phyloP scores from a whole-genome alignment of 2,888 invertebrate species.

The Sceliomorpha sp. region DNA sequence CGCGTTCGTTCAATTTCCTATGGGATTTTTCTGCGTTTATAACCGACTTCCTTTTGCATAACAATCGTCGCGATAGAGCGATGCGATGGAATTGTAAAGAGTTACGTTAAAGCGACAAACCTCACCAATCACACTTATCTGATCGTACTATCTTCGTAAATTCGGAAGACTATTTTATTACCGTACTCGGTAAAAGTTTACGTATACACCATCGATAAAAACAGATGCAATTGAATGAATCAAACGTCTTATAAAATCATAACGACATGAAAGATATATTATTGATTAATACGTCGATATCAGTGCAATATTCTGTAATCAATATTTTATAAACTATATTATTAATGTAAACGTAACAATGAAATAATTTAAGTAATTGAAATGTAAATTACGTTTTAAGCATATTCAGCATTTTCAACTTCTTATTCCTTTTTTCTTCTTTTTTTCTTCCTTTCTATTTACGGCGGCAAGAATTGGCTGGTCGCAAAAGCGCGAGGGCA shows the following conservation, averaged over 20 bases:
- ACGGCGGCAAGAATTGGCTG: conserved; percentile 2
- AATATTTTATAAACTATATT: too few relatives aligned
- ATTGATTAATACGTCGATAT: too few relatives aligned
- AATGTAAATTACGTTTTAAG: too few relatives aligned
- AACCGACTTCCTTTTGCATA: conserved; percentile 43
- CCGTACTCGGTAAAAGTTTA: conserved; percentile 7
- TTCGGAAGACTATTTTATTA: conserved; percentile 11
- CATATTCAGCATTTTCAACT: neutral
- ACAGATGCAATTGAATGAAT: too few relatives aligned
- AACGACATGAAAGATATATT: too few relatives aligned
- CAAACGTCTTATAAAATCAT: too few relatives aligned
- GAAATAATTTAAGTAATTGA: too few relatives aligned
- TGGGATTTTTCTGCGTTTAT: conserved; percentile 45
- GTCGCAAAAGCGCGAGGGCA: conserved; percentile 7
- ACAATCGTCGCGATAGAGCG: conserved; percentile 20
- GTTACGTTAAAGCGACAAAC: conserved; percentile 42
- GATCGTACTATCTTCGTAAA: conserved; percentile 29
- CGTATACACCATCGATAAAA: neutral
- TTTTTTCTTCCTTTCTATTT: conserved; percentile 14
- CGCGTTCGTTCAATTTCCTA: conserved; percentile 49
- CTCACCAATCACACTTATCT: conserved; percentile 50
- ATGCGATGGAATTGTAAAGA: conserved; percentile 33
- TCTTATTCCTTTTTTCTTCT: neutral
- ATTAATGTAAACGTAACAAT: too few relatives aligned
- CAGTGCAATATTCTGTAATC: too few relatives aligned